Evolutionary conservation across 2,113 vertebrate species (phyloP).

Genomic region (Vulpes lagopus): DNA sequence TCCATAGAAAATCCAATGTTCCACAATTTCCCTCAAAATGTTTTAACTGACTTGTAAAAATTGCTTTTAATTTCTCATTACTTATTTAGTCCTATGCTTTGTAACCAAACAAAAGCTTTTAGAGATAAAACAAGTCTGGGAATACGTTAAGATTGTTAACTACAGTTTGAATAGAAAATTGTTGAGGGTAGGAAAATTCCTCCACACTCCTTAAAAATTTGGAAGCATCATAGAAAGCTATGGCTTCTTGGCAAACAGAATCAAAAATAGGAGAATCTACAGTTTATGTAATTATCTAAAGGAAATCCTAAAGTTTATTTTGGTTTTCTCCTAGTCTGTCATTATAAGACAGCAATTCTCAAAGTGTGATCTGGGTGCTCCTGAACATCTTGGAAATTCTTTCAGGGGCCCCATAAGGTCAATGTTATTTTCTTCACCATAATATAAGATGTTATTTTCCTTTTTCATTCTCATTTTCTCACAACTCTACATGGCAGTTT

Average conservation of each 20-base stretch:
- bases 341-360: neutral
- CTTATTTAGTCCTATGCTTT: conserved; percentile 12
- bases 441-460: neutral
- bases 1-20: neutral
- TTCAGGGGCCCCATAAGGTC: neutral
- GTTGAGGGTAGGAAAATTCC: neutral
- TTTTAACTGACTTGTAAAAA: neutral
- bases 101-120: neutral
- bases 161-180: conserved; percentile 42
- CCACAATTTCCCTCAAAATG: neutral
- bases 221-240: neutral
- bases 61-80: conserved; percentile 27
- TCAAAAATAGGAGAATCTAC: neutral
- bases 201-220: neutral
- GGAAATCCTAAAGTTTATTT: neutral
- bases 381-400: neutral
- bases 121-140: neutral
- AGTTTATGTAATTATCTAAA: neutral
- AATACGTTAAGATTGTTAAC: neutral
- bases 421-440: neutral
- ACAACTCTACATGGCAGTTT: neutral
- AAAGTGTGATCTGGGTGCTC: neutral
- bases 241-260: neutral
- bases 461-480: neutral
- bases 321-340: neutral